Evolutionary conservation across 2,797 vertebrate genomes (phyloP).

Genomic region (Anas georgica): DNA sequence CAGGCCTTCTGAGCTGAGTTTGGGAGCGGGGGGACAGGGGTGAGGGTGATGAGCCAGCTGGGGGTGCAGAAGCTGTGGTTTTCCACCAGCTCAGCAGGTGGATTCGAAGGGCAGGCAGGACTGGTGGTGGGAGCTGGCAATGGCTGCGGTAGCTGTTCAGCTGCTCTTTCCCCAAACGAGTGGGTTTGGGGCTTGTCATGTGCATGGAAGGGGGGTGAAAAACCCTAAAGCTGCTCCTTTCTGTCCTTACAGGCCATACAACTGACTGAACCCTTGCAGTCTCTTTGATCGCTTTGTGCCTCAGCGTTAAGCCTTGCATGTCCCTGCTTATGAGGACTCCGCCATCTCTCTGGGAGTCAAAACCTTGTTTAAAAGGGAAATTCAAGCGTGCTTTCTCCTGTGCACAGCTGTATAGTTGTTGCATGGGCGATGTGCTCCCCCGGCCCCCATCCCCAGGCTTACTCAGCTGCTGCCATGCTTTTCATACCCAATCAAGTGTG

Average conservation of each 20-base stretch:
- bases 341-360: background rate
- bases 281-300: background rate
- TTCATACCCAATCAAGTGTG: constrained; percentile 71
- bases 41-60: background rate
- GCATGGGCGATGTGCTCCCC: background rate
- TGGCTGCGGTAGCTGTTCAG: background rate
- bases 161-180: background rate
- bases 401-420: background rate
- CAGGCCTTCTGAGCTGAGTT: background rate
- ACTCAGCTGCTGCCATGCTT: constrained; percentile 39
- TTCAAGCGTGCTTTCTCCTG: background rate
- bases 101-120: background rate
- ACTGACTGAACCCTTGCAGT: background rate
- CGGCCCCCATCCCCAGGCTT: background rate
- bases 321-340: background rate
- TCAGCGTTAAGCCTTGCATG: background rate
- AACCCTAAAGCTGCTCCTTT: background rate
- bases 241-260: background rate
- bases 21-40: background rate
- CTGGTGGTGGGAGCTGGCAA: background rate
- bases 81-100: background rate
- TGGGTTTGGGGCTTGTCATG: background rate
- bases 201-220: too few relatives aligned
- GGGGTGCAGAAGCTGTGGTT: background rate
- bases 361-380: background rate